Base-by-base conservation (phyloP, 2,888 invertebrate species). In the Drosophila meridionalis region DNA sequence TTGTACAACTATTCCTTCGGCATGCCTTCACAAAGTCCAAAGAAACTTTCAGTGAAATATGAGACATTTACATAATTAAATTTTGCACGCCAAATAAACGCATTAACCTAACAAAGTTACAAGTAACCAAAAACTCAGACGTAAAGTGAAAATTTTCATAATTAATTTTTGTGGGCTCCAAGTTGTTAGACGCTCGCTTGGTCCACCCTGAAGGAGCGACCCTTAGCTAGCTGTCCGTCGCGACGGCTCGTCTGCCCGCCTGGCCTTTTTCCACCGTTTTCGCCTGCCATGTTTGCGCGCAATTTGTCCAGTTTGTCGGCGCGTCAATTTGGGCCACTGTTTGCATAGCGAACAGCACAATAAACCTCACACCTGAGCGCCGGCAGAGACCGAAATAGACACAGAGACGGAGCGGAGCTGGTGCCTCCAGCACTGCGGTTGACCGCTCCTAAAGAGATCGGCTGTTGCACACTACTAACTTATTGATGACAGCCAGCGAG, bases 111-210 rank as follows among this genome's bases (percentile, higher is more conserved):
- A 86, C 79, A 72, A 89, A 76, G 69, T 83, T 78, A 83, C 72
- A 78, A 82, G 86, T 73, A 73, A 78, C 78, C 74, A 67, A 76
- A 81, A 75, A 73, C 67, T 73, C 58, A 63, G 69, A 66, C 75
- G 73, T 69, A 84, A 87, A 79, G 81, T 83, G 80, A 72, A 88
- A 83, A 82, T 80, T 80, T 88, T 88, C 84, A 87, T 90, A 88
- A 87, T 87, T 87, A 83, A 83, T 87, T 90, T 87, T 80, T 62
- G 70, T 76, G 73, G 76, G 76, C 68, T 56, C 43, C 59, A 80
- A 71, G 45, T 65, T 67, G 78, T 76, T 67, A 2, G 66, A 60
- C 71, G n/a, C 6, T 6, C n/a, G n/a, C 6, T 6, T 7, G 20
- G 26, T n/a, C 56, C 32, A 56, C 32, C 53, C 26, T 34, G 5